Conservation (phyloP, 2,888 invertebrate genomes). For the Odontomyia ornata region DNA sequence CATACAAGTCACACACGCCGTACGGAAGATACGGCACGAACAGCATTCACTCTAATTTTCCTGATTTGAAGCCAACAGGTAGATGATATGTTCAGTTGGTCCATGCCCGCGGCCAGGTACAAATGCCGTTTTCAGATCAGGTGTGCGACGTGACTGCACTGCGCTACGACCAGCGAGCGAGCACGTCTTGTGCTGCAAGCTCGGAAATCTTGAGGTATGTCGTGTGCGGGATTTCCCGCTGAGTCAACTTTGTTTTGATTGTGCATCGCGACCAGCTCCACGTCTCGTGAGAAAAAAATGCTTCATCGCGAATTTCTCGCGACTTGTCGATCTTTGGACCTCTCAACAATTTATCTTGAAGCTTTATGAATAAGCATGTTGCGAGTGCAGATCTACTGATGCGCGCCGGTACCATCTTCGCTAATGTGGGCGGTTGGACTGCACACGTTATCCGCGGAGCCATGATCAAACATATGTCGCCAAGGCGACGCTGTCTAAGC, state of each 20-base stretch:
- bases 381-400: background rate
- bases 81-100: constrained; percentile 13
- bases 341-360: background rate
- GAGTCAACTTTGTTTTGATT: constrained; percentile 33
- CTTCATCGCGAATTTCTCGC: background rate
- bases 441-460: too few relatives aligned
- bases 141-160: background rate
- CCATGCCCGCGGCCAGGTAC: constrained; percentile 23
- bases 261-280: background rate
- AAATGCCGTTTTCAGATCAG: background rate
- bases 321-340: background rate
- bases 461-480: too few relatives aligned
- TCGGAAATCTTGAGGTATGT: background rate
- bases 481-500: too few relatives aligned
- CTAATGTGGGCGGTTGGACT: too few relatives aligned
- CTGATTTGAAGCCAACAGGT: background rate
- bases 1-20: background rate
- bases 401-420: background rate
- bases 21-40: too few relatives aligned
- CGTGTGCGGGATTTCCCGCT: constrained; percentile 33
- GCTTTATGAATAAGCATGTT: background rate
- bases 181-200: background rate
- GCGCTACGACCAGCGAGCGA: background rate
- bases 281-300: background rate
- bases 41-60: too few relatives aligned